Percentiles rank a stretch among this genome's conserved stretches.
These are phyloP conservation scores for Petrocephalus sullivani DNA, from an alignment of 2,797 vertebrate species.

Conservation along the genomic window DNA sequence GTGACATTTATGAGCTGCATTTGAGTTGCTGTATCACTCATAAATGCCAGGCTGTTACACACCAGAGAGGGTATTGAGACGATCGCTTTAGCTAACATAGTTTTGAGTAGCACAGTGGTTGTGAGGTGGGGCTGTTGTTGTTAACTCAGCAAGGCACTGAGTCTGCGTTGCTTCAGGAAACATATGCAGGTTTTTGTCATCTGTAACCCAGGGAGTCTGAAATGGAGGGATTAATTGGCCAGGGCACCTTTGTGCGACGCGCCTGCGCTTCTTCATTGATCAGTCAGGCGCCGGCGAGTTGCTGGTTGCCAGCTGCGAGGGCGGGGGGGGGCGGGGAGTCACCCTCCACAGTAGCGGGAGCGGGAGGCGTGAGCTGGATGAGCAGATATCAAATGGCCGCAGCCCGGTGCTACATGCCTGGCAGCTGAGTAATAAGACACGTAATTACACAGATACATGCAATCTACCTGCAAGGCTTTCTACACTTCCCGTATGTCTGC, in stretches of 20 bases:
- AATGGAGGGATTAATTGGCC: background rate
- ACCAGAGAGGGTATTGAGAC: background rate
- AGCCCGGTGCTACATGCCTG: background rate
- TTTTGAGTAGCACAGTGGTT: background rate
- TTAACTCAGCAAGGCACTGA: background rate
- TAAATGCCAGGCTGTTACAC: background rate
- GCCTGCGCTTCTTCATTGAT: background rate
- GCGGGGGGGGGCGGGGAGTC: background rate
- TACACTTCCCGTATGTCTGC: background rate
- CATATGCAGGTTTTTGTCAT: background rate
- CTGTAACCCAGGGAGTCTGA: background rate
- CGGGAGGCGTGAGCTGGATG: background rate
- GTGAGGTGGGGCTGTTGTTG: background rate
- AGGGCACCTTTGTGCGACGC: background rate
- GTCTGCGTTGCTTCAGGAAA: background rate
- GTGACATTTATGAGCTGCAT: background rate
- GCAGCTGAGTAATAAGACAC: background rate
- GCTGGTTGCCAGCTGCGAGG: background rate
- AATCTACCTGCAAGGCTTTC: background rate
- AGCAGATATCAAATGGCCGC: background rate
- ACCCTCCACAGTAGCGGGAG: background rate
- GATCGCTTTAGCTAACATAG: background rate
- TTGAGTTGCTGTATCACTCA: background rate
- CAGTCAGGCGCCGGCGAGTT: background rate
- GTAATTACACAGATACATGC: background rate